Percentiles rank a stretch among this genome's conserved stretches.
Conservation (phyloP, 2,888 invertebrate species). For the Rhimphoctona megacephalus region DNA sequence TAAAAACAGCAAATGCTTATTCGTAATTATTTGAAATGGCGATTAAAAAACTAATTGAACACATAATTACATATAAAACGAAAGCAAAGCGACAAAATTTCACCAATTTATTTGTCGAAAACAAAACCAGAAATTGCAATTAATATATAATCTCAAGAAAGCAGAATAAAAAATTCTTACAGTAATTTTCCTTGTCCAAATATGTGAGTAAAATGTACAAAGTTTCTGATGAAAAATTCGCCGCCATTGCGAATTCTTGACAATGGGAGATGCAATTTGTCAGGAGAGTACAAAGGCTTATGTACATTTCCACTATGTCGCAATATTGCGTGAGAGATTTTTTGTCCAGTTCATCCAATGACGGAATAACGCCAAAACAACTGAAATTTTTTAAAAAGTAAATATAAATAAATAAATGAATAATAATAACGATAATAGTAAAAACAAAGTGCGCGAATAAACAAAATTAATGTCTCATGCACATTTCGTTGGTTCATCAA, state of each 20-base stretch:
- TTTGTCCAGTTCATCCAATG: slow-evolving; percentile 79
- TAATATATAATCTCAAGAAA: background rate
- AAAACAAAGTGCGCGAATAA: background rate
- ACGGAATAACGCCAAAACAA: slow-evolving; percentile 83
- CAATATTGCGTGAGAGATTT: slow-evolving; percentile 84
- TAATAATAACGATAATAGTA: background rate
- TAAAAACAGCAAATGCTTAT: background rate
- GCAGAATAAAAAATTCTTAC: slow-evolving; percentile 79
- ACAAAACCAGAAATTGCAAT: background rate
- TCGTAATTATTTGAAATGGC: no score
- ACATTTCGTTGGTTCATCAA: no score
- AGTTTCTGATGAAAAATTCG: slow-evolving; percentile 85
- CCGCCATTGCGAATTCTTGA: slow-evolving; percentile 82
- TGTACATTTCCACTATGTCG: slow-evolving; percentile 86
- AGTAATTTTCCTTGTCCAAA: slow-evolving; percentile 84
- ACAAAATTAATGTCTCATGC: background rate
- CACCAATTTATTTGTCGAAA: background rate
- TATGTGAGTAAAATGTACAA: slow-evolving; percentile 84
- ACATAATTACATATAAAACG: background rate
- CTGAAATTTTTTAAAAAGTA: slow-evolving; percentile 76
- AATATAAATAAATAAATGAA: slow-evolving; percentile 15
- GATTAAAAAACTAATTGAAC: background rate
- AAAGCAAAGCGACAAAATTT: no score
- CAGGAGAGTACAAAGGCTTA: slow-evolving; percentile 84
- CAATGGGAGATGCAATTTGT: slow-evolving; percentile 83